These are phyloP conservation scores for Eriocheir sinensis DNA, from an alignment of 1,140 invertebrate genomes.

Conservation along the genomic window DNA sequence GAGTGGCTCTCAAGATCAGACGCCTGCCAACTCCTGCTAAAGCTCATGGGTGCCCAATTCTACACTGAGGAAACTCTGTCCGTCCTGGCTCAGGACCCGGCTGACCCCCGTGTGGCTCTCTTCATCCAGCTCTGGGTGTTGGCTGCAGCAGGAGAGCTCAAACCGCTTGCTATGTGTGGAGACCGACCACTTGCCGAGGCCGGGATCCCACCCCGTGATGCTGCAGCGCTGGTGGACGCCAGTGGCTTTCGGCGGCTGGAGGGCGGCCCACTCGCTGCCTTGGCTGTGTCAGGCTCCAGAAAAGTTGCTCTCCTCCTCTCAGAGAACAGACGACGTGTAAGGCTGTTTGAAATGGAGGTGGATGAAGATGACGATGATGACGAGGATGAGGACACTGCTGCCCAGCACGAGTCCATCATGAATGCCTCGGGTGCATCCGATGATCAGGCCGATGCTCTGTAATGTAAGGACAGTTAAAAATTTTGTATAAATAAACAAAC, in stretches of 20 bases:
- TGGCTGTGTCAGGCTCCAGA: conserved; percentile 91
- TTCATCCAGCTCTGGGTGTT: conserved; percentile 71
- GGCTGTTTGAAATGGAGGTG: conserved; percentile 95
- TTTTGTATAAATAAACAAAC: neutral
- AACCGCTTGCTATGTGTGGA: conserved; percentile 55
- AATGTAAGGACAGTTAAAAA: neutral
- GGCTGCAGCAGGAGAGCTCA: conserved; percentile 61
- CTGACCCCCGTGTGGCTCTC: conserved; percentile 65
- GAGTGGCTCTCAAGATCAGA: conserved; percentile 38
- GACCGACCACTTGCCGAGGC: conserved; percentile 66
- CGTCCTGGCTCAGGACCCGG: conserved; percentile 66
- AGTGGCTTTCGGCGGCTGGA: conserved; percentile 82
- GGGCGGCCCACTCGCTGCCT: conserved; percentile 81
- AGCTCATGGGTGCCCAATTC: conserved; percentile 70
- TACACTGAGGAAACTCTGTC: conserved; percentile 69
- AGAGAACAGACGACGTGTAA: conserved; percentile 89
- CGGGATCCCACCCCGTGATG: conserved; percentile 79
- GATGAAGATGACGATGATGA: conserved; percentile 90
- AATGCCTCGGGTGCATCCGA: conserved; percentile 73
- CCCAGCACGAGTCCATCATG: conserved; percentile 71
- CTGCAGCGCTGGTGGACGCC: conserved; percentile 79
- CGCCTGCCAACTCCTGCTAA: conserved; percentile 44
- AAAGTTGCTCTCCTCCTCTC: conserved; percentile 94
- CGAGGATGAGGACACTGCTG: conserved; percentile 85
- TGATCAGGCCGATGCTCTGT: conserved; percentile 63